A percentile compares a stretch with the other conserved stretches of the same genome.
These are phyloP conservation scores for Bombus confusus DNA, from an alignment of 1,140 invertebrate genomes.

Conservation along the genomic window DNA sequence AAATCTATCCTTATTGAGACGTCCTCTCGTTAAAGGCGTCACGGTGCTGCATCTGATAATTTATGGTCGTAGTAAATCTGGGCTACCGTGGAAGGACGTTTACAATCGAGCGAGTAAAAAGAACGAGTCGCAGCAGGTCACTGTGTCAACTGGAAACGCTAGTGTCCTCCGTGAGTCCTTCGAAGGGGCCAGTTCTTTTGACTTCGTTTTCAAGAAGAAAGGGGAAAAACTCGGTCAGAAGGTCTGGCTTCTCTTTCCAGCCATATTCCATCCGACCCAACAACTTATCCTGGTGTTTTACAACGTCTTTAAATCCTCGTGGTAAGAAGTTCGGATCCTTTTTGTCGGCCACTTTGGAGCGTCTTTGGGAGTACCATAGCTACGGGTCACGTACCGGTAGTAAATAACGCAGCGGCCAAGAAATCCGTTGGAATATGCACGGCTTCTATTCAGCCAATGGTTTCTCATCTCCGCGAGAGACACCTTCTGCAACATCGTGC, in stretches of 20 bases:
- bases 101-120: slow-evolving; percentile 1
- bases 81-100: slow-evolving; percentile 37
- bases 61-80: slow-evolving; percentile 48
- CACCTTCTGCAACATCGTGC: not conserved
- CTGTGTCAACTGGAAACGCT: slow-evolving; percentile 14
- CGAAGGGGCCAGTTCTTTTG: slow-evolving; percentile 7
- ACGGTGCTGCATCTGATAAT: not conserved
- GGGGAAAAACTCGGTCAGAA: slow-evolving; percentile 28
- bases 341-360: not conserved
- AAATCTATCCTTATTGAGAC: slow-evolving; percentile 17
- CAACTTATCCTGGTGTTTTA: not conserved
- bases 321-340: not conserved
- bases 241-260: not conserved
- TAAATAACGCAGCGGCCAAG: slow-evolving; percentile 19
- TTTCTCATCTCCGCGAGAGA: not conserved
- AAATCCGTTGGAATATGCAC: not conserved
- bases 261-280: not conserved
- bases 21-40: slow-evolving; percentile 11
- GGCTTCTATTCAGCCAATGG: not conserved
- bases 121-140: slow-evolving; percentile 10
- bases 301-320: slow-evolving; percentile 22
- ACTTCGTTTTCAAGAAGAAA: not conserved
- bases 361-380: not conserved
- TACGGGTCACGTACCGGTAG: slow-evolving; percentile 2
- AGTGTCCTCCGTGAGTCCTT: slow-evolving; percentile 3